Percentiles rank a stretch among this genome's conserved stretches.
Conservation (phyloP, 1,140 invertebrate genomes). For the Scaptomyza pallida region DNA sequence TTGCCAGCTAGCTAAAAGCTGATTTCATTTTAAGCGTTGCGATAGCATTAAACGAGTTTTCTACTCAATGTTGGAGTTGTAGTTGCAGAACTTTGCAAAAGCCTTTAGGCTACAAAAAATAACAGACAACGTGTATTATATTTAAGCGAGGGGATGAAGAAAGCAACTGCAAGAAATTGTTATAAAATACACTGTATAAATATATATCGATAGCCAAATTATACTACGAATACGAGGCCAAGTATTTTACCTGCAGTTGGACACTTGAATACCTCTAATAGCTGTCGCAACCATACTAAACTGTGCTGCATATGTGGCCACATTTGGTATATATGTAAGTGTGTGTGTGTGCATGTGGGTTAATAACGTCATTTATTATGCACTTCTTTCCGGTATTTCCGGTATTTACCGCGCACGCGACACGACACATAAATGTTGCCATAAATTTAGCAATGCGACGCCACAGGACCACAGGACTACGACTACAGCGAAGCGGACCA, state of each 20-base stretch:
- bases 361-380: conserved; percentile 83
- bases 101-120: conserved; percentile 23
- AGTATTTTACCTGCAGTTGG: conserved; percentile 20
- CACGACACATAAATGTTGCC: conserved; percentile 82
- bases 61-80: neutral
- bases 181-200: conserved; percentile 3
- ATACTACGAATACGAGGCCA: neutral
- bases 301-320: neutral
- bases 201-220: conserved; percentile 15
- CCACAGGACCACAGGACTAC: conserved; percentile 52
- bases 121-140: neutral
- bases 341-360: conserved; percentile 67
- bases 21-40: conserved; percentile 55
- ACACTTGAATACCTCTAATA: conserved; percentile 33
- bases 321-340: neutral
- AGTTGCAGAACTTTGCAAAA: conserved; percentile 1
- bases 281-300: conserved; percentile 13
- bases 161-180: neutral
- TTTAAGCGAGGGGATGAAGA: neutral
- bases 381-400: conserved; percentile 82
- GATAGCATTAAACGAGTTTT: neutral
- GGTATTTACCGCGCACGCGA: conserved; percentile 82
- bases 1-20: conserved; percentile 29
- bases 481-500: too few relatives aligned
- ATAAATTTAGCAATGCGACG: conserved; percentile 73